phyloP scores from a whole-genome alignment of 2,797 vertebrate genomes.

The Acomys russatus region DNA sequence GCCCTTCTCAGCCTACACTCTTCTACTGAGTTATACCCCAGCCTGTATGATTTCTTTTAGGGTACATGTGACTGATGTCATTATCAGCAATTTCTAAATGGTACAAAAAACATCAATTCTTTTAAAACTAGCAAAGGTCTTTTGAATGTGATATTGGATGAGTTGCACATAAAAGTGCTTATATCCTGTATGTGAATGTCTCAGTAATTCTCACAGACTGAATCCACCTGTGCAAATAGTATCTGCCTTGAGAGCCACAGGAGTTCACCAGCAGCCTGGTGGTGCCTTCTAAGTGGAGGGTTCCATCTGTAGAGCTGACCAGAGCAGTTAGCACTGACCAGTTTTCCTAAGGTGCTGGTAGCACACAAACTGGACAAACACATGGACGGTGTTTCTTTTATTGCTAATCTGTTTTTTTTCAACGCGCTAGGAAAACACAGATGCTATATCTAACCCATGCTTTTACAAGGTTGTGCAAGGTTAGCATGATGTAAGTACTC shows the following conservation, averaged over 20 bases:
- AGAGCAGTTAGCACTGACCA: background rate
- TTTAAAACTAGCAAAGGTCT: background rate
- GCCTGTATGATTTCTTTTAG: background rate
- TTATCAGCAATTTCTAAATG: background rate
- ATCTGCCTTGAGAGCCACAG: background rate
- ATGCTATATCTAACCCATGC: background rate
- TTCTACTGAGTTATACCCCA: background rate
- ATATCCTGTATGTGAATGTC: background rate
- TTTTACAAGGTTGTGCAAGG: background rate
- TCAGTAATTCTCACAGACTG: slow-evolving; percentile 19
- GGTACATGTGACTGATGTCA: background rate
- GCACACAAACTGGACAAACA: background rate
- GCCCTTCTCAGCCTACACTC: background rate
- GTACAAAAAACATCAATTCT: background rate
- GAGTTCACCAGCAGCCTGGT: background rate
- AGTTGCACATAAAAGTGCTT: background rate
- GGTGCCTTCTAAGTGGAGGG: background rate
- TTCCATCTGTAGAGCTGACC: background rate
- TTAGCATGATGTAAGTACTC: background rate
- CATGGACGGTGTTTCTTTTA: slow-evolving; percentile 14
- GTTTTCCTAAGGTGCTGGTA: background rate
- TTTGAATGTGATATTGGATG: background rate
- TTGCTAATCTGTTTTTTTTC: background rate
- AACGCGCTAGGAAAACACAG: slow-evolving; percentile 15
- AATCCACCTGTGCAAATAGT: background rate